Conservation (phyloP, 2,888 invertebrate genomes). For the Macrosiphum euphorbiae region DNA sequence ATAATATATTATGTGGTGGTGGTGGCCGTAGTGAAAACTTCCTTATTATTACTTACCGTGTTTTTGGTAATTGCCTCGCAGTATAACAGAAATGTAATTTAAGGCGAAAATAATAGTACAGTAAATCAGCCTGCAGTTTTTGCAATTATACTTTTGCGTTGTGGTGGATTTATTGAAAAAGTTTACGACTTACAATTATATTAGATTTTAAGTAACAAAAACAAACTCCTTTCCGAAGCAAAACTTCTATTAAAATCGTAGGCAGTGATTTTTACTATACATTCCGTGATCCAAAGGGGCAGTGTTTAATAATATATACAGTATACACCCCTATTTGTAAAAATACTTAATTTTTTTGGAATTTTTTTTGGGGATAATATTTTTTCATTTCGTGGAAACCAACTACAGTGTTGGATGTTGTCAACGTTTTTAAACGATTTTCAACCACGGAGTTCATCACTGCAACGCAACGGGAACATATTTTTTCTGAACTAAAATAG, state of each 20-base stretch:
- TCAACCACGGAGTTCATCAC: not conserved
- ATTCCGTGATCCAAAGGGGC: not conserved
- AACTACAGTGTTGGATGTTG: not conserved
- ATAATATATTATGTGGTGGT: not conserved
- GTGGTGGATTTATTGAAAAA: conserved; percentile 48
- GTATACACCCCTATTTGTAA: not conserved
- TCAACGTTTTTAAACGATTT: not conserved
- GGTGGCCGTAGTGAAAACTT: conserved; percentile 13
- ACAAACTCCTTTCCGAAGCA: not conserved
- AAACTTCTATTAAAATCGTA: not conserved
- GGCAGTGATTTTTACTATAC: not conserved
- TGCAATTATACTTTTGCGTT: conserved; percentile 19
- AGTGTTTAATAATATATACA: not conserved
- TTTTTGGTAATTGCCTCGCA: conserved; percentile 35
- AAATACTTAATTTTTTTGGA: not conserved
- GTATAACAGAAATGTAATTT: conserved; percentile 15
- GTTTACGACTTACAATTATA: conserved; percentile 3
- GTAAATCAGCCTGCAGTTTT: conserved; percentile 17
- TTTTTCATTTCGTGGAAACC: not conserved
- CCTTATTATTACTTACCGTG: not conserved
- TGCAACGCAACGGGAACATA: not conserved
- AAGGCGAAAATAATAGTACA: conserved; percentile 30
- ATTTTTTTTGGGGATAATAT: not conserved
- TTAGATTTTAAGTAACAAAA: not conserved
- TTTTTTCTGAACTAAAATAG: conserved; percentile 20